These are phyloP conservation scores for Syndactyla subalaris DNA, from an alignment of 2,797 vertebrate genomes.

Conservation along the genomic window DNA sequence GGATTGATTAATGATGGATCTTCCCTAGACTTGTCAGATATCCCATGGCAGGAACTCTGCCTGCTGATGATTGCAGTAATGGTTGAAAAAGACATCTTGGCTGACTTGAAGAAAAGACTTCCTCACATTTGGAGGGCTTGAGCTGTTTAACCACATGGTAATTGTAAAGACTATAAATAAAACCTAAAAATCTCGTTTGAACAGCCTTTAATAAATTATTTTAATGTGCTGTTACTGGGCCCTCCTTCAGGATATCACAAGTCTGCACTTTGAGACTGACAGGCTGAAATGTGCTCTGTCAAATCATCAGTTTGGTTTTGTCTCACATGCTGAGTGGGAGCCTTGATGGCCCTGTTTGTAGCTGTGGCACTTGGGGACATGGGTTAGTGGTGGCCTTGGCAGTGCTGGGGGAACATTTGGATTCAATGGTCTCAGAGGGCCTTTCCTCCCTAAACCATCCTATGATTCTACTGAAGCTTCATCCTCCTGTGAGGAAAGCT, in stretches of 20 bases:
- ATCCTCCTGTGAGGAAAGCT: background rate
- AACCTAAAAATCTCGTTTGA: background rate
- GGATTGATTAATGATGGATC: background rate
- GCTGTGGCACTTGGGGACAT: background rate
- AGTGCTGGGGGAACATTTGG: background rate
- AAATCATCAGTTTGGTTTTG: conserved; percentile 2
- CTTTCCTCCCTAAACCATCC: background rate
- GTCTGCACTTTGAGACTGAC: background rate
- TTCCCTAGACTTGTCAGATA: background rate
- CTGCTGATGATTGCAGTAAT: background rate
- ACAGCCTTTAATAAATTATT: conserved; percentile 10
- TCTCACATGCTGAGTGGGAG: background rate
- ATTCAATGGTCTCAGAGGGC: accelerated
- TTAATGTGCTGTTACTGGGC: conserved; percentile 4
- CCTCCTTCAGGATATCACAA: conserved; percentile 44
- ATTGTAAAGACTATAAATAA: conserved; percentile 19
- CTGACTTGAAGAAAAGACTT: conserved; percentile 1
- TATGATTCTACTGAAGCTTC: background rate
- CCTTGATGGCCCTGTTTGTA: background rate
- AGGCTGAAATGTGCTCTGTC: background rate
- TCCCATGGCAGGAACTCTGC: background rate
- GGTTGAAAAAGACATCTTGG: conserved; percentile 11
- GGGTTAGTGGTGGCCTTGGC: background rate
- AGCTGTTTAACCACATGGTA: conserved; percentile 16
- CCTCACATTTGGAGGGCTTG: conserved; percentile 2